Conservation (phyloP, 64 coral and sea anemone species). For the Porites lutea region DNA sequence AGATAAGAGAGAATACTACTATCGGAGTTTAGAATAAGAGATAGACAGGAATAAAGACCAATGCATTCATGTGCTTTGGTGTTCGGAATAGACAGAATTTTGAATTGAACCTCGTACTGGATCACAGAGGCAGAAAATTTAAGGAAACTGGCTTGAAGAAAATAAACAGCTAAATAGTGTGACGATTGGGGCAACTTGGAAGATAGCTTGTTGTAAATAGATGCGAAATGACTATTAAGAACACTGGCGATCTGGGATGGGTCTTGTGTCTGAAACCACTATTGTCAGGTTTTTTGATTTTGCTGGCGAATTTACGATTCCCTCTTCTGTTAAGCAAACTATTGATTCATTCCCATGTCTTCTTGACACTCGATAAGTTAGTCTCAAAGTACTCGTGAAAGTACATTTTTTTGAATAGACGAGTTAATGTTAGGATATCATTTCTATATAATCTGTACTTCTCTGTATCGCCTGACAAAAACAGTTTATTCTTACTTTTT, state of each 20-base stretch:
- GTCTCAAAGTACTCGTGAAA: slow-evolving; percentile 12
- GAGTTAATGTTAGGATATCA: slow-evolving; percentile 16
- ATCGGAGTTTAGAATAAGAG: background rate
- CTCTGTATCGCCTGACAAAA: background rate
- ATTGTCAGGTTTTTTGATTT: background rate
- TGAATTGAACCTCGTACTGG: too few relatives aligned
- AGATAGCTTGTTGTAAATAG: too few relatives aligned
- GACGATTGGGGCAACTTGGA: background rate
- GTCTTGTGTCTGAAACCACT: background rate
- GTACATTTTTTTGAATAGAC: slow-evolving; percentile 13
- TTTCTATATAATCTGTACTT: slow-evolving; percentile 31
- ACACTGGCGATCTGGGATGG: background rate
- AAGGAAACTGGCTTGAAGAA: background rate
- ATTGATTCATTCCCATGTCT: slow-evolving; percentile 43
- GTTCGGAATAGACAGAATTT: background rate
- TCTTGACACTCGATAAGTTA: slow-evolving; percentile 23
- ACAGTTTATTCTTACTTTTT: slow-evolving; percentile 42
- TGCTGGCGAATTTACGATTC: background rate
- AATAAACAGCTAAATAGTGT: background rate
- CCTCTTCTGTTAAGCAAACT: slow-evolving; percentile 8
- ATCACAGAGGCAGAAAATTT: too few relatives aligned
- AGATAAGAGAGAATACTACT: background rate
- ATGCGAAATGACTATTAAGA: background rate
- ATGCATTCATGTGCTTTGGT: background rate
- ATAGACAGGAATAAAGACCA: slow-evolving; percentile 38